Percentiles rank a stretch among this genome's conserved stretches.
These are phyloP conservation scores for Ophonus ardosiacus DNA, from an alignment of 2,888 invertebrate species.

Conservation along the genomic window DNA sequence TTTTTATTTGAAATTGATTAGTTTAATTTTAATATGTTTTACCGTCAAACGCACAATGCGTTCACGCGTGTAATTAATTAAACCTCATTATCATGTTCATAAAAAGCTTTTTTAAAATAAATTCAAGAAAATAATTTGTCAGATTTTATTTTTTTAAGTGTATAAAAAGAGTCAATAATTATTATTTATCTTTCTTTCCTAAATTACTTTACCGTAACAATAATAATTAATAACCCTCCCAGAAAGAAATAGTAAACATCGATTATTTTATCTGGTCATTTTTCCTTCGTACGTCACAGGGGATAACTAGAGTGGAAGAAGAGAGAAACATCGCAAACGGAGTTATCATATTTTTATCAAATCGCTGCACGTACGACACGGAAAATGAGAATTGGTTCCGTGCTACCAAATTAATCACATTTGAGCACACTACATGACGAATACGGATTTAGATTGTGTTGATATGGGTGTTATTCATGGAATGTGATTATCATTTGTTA, in stretches of 20 bases:
- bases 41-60: too few species aligned
- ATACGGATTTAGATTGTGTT: conserved; percentile 10
- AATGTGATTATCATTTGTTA: conserved; percentile 6
- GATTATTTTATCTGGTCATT: not conserved
- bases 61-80: too few species aligned
- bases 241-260: not conserved
- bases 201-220: not conserved
- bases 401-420: conserved; percentile 28
- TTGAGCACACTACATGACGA: not conserved
- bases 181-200: not conserved
- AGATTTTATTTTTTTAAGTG: too few species aligned
- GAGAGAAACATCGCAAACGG: not conserved
- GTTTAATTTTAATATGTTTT: too few species aligned
- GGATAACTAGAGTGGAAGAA: not conserved
- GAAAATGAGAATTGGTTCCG: conserved; percentile 37
- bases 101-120: too few species aligned
- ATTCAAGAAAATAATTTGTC: too few species aligned
- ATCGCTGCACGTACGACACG: not conserved
- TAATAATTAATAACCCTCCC: not conserved
- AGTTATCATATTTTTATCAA: conserved; percentile 14
- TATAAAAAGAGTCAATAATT: too few species aligned
- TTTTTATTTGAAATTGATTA: too few species aligned
- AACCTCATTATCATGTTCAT: too few species aligned
- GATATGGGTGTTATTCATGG: not conserved
- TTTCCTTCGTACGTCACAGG: not conserved